Evolutionary conservation across 2,113 vertebrate species (phyloP).

Genomic region (Oncorhynchus nerka): DNA sequence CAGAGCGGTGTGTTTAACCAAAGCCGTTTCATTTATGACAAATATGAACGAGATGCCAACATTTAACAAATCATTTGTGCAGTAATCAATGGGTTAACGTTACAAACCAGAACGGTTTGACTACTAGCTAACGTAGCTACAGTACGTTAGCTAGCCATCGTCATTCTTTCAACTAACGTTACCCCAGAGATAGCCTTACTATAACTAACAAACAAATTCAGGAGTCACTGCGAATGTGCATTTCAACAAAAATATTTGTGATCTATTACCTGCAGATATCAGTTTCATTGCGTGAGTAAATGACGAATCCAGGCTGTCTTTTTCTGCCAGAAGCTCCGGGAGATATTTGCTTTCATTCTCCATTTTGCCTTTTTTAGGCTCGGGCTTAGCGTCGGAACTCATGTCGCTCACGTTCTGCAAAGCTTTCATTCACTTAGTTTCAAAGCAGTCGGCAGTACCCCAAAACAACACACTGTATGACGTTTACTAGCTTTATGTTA

Average conservation of each 20-base stretch:
- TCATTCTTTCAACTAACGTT: no score
- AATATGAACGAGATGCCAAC: no score
- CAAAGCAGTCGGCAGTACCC: neutral
- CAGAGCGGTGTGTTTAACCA: no score
- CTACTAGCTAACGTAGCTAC: no score
- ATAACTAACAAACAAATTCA: no score
- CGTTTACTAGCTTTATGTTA: neutral
- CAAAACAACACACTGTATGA: neutral
- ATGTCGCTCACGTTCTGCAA: neutral
- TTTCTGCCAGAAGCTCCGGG: slow-evolving; percentile 94
- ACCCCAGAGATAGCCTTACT: no score
- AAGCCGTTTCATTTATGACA: no score
- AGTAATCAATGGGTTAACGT: no score
- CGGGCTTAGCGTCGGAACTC: neutral
- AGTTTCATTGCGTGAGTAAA: slow-evolving; percentile 95
- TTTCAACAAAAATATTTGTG: neutral
- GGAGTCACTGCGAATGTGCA: no score
- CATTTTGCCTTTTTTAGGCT: slow-evolving; percentile 74
- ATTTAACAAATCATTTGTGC: no score
- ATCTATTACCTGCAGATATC: slow-evolving; percentile 59
- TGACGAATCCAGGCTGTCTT: slow-evolving; percentile 93
- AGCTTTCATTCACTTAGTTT: neutral
- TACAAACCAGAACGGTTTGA: no score
- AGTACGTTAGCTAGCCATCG: no score
- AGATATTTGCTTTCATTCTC: slow-evolving; percentile 90